Percentiles rank a stretch among this genome's conserved stretches.
These are phyloP conservation scores for Halotydeus destructor DNA, from an alignment of 1,140 invertebrate species.

Conservation along the genomic window DNA sequence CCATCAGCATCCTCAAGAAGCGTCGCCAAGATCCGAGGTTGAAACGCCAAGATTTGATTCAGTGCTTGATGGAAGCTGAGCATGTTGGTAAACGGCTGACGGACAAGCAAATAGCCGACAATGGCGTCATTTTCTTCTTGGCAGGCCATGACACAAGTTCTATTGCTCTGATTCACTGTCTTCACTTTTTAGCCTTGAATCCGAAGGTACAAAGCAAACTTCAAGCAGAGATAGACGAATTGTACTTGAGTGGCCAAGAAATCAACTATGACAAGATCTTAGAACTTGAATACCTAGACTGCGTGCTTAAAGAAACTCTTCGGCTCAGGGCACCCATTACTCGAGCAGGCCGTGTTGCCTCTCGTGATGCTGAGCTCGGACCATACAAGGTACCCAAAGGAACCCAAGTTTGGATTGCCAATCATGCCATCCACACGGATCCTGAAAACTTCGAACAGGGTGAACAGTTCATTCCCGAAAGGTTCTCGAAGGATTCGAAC, in stretches of 20 bases:
- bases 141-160: conserved; percentile 16
- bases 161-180: conserved; percentile 12
- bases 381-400: conserved; percentile 22
- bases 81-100: conserved; percentile 39
- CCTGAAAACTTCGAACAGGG: conserved; percentile 25
- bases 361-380: conserved; percentile 18
- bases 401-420: conserved; percentile 20
- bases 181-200: conserved; percentile 9
- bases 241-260: conserved; percentile 24
- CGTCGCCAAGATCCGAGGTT: no score
- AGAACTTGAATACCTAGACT: conserved; percentile 24
- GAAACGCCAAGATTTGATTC: no score
- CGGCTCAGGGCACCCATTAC: conserved; percentile 24
- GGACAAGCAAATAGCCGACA: conserved; percentile 44
- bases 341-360: conserved; percentile 22
- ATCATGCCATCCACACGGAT: conserved; percentile 25
- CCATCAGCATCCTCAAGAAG: no score
- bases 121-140: conserved; percentile 25
- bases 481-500: conserved; percentile 33
- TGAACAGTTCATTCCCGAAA: conserved; percentile 26
- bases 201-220: conserved; percentile 6
- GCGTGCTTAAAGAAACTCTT: conserved; percentile 38
- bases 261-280: conserved; percentile 22
- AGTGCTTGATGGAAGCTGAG: no score
- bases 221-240: conserved; percentile 14